These are phyloP conservation scores for Heliocidaris tuberculata DNA, from an alignment of 35 echinoderm and acorn worm genomes.

Conservation along the genomic window DNA sequence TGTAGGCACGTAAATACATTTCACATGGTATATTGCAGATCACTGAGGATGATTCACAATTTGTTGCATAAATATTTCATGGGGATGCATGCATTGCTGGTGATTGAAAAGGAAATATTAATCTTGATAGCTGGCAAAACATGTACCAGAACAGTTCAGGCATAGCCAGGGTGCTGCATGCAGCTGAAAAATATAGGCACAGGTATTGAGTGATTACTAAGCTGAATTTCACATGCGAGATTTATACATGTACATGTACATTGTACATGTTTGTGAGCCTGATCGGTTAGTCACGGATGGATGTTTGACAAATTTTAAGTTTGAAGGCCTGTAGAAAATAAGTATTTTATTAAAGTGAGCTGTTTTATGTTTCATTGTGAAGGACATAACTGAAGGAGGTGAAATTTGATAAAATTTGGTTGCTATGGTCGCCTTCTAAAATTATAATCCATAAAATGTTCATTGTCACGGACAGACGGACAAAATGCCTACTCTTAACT, in stretches of 20 bases:
- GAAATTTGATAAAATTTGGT: too few relatives aligned
- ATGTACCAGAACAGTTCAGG: neutral
- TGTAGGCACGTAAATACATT: too few relatives aligned
- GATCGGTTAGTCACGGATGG: neutral
- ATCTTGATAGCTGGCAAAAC: neutral
- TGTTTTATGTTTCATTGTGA: too few relatives aligned
- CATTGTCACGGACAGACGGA: too few relatives aligned
- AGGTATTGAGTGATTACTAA: neutral
- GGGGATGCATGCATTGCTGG: neutral
- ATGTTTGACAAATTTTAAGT: too few relatives aligned
- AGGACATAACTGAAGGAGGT: too few relatives aligned
- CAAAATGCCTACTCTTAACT: too few relatives aligned
- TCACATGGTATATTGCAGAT: too few relatives aligned
- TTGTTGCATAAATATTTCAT: neutral
- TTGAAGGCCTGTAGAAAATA: neutral
- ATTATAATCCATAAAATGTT: too few relatives aligned
- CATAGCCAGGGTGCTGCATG: neutral
- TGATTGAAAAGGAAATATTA: neutral
- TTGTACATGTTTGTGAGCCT: neutral
- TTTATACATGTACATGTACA: neutral
- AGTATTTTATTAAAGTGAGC: too few relatives aligned
- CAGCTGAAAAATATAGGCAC: neutral
- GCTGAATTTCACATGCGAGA: neutral
- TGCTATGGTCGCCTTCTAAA: too few relatives aligned
- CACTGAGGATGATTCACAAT: too few relatives aligned